Evolutionary conservation across 2,797 vertebrate genomes (phyloP).

Genomic region (Lerista edwardsae): DNA sequence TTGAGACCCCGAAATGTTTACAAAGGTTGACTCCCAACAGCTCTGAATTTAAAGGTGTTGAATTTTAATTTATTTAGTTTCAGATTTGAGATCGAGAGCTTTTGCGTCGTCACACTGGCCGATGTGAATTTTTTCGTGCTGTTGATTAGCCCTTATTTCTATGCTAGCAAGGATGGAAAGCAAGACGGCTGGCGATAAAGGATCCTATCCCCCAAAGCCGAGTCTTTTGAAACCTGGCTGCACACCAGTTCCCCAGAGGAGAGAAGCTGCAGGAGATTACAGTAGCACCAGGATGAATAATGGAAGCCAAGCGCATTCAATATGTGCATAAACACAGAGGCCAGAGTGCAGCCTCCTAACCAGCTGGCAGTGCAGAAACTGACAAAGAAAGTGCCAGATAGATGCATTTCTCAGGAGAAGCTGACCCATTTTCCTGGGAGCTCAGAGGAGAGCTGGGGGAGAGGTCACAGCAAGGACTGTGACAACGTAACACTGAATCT

Average conservation of each 20-base stretch:
- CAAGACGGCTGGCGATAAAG: constrained; percentile 8
- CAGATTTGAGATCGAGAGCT: background rate
- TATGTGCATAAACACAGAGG: constrained; percentile 59
- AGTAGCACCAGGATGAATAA: constrained; percentile 65
- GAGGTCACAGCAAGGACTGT: constrained; percentile 14
- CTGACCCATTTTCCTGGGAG: constrained; percentile 58
- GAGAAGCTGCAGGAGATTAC: constrained; percentile 61
- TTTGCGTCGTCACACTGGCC: background rate
- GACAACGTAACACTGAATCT: background rate
- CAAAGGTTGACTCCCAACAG: background rate
- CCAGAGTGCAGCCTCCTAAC: constrained; percentile 46
- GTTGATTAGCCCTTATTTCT: constrained; percentile 42
- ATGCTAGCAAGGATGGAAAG: background rate
- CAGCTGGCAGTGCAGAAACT: constrained; percentile 28
- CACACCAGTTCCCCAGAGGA: constrained; percentile 67
- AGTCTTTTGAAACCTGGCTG: constrained; percentile 57
- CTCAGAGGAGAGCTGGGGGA: constrained; percentile 10
- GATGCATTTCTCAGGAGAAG: constrained; percentile 30
- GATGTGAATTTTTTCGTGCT: constrained; percentile 7
- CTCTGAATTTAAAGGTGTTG: background rate
- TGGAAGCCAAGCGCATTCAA: constrained; percentile 57
- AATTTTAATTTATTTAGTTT: background rate
- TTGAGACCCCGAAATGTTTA: background rate
- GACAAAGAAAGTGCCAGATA: constrained; percentile 5
- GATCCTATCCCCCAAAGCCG: constrained; percentile 28